These are phyloP conservation scores for Mimumesa dahlbomi DNA, from an alignment of 2,888 invertebrate species.

Conservation along the genomic window DNA sequence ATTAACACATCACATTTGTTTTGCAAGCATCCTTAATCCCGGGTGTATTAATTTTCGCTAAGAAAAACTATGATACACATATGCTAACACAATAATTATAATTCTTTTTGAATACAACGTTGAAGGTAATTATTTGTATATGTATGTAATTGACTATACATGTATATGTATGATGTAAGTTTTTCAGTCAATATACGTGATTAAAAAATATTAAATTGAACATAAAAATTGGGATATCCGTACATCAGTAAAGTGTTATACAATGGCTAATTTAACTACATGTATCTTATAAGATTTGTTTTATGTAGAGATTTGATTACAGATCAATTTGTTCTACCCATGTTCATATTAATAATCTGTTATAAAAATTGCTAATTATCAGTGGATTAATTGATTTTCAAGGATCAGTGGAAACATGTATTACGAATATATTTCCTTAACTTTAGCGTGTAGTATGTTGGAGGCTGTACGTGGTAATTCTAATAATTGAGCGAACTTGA, in stretches of 20 bases:
- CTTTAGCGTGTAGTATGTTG: neutral
- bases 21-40: constrained; percentile 7
- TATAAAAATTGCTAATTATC: neutral
- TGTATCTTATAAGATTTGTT: neutral
- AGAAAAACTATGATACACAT: constrained; percentile 1
- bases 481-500: constrained; percentile 2
- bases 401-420: neutral
- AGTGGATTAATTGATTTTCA: neutral
- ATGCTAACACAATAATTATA: constrained; percentile 1
- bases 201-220: neutral
- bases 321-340: neutral
- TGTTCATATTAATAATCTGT: neutral
- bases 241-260: neutral
- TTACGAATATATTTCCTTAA: too few relatives aligned
- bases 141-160: constrained; percentile 48
- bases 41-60: constrained; percentile 23
- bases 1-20: constrained; percentile 33
- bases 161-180: constrained; percentile 28
- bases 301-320: neutral
- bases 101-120: constrained; percentile 15
- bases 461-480: neutral
- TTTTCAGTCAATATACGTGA: constrained; percentile 12
- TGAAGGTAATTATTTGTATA: constrained; percentile 28
- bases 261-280: neutral
- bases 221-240: neutral